phyloP scores from a whole-genome alignment of 1,140 invertebrate species.

The Cyrtorhinus lividipennis region DNA sequence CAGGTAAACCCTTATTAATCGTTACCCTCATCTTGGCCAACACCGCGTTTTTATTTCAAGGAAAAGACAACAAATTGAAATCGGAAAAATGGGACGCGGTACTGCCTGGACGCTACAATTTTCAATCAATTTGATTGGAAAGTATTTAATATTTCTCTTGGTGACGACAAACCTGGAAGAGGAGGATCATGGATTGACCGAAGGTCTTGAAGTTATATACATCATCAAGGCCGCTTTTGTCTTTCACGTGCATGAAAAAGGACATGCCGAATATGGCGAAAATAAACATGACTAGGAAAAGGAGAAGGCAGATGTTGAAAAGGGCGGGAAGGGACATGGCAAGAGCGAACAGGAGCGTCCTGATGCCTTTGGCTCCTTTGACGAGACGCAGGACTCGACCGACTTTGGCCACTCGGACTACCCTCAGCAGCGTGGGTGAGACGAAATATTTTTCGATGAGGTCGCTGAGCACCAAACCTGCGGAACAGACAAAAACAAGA shows the following conservation, averaged over 20 bases:
- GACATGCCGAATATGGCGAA: conserved; percentile 99
- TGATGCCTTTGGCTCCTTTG: conserved; percentile 93
- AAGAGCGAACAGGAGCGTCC: conserved; percentile 90
- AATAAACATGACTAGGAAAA: conserved; percentile 98
- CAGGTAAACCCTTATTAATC: too few species aligned
- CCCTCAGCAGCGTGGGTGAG: conserved; percentile 89
- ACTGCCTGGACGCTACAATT: too few species aligned
- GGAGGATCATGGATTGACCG: conserved; percentile 89
- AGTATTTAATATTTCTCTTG: too few species aligned
- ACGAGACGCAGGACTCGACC: conserved; percentile 91
- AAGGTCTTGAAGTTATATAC: conserved; percentile 99
- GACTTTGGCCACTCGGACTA: conserved; percentile 94
- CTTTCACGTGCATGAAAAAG: conserved; percentile 96
- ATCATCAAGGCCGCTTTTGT: conserved; percentile 83
- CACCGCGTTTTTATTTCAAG: too few species aligned
- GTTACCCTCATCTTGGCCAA: too few species aligned
- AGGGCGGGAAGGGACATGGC: conserved; percentile 95
- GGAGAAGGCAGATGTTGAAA: conserved; percentile 95
- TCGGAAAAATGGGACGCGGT: too few species aligned
- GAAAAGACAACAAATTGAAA: too few species aligned
- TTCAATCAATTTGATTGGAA: too few species aligned
- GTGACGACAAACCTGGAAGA: conserved; percentile 83
- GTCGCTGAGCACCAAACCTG: conserved; percentile 88
- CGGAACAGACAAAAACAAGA: conserved; percentile 24
- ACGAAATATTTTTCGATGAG: conserved; percentile 96